Percentiles rank a stretch among this genome's conserved stretches.
Conservation (phyloP, 2,888 invertebrate genomes). For the Caenorhabditis sulstoni region DNA sequence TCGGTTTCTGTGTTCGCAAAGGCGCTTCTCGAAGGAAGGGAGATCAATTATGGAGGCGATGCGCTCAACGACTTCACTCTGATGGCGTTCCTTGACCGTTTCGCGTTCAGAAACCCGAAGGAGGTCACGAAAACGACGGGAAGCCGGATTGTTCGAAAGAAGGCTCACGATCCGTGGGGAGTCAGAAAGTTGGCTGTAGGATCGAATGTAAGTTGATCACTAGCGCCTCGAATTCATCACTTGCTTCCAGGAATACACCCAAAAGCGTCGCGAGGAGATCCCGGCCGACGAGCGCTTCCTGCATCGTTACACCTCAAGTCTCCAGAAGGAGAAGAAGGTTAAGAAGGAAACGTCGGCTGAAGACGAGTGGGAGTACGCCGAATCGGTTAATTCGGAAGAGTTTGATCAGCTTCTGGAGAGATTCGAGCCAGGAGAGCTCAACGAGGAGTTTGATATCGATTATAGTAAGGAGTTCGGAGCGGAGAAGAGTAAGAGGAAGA, state of each 20-base stretch:
- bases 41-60: constrained; percentile 89
- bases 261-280: constrained; percentile 83
- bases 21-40: constrained; percentile 81
- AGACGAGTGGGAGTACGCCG: constrained; percentile 85
- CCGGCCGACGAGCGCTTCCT: constrained; percentile 93
- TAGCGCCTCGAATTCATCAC: background rate
- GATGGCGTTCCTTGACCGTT: constrained; percentile 93
- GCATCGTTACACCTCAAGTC: constrained; percentile 83
- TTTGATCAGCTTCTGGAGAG: constrained; percentile 86
- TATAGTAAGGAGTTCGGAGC: constrained; percentile 83
- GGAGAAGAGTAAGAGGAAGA: constrained; percentile 74
- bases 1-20: constrained; percentile 91
- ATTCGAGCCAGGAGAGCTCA: constrained; percentile 80
- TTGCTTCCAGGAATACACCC: constrained; percentile 73
- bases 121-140: constrained; percentile 60
- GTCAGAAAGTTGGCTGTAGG: constrained; percentile 69
- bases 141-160: constrained; percentile 60
- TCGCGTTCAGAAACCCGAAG: constrained; percentile 92
- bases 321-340: constrained; percentile 59
- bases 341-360: constrained; percentile 79
- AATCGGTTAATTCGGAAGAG: constrained; percentile 88
- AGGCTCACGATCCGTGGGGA: constrained; percentile 72
- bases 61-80: constrained; percentile 93
- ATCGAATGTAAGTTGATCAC: constrained; percentile 61
- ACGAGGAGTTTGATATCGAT: constrained; percentile 84